A percentile compares a stretch with the other conserved stretches of the same genome.
Evolutionary conservation across 2,888 invertebrate genomes (phyloP).

Genomic region (Hypercompe scribonia): DNA sequence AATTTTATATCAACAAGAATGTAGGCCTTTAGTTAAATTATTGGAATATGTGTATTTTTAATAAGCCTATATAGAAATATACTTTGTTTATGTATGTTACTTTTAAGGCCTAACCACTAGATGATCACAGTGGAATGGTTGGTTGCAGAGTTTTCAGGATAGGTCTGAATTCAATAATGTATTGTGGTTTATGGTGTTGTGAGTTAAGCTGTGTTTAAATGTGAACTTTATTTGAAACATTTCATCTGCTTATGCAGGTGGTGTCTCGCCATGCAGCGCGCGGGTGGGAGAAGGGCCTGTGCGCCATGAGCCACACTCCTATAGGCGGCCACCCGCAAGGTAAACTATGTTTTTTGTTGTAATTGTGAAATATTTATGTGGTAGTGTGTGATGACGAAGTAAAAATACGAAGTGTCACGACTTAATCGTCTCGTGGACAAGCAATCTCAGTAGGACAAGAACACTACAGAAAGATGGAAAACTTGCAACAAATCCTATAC

Average conservation of each 20-base stretch:
- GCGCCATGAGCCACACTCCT: conserved; percentile 88
- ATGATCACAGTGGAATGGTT: not conserved
- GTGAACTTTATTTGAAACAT: not conserved
- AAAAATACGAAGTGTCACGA: no score
- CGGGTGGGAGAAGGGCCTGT: conserved; percentile 87
- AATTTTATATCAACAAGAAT: not conserved
- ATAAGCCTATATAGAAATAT: no score
- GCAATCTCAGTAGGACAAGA: no score
- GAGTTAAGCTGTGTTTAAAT: not conserved
- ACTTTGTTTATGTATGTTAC: no score
- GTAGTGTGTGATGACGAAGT: no score
- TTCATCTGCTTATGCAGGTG: conserved; percentile 66
- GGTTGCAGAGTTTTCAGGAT: not conserved
- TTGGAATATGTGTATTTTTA: not conserved
- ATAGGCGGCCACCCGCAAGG: conserved; percentile 87
- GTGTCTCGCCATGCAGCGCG: conserved; percentile 87
- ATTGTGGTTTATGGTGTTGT: not conserved
- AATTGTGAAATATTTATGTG: not conserved
- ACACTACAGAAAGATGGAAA: no score
- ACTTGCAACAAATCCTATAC: no score
- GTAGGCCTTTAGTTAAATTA: not conserved
- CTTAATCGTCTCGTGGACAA: no score
- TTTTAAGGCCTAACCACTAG: not conserved
- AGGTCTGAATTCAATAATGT: not conserved
- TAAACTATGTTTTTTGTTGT: conserved; percentile 43